Percentiles rank a stretch among this genome's conserved stretches.
phyloP scores from a whole-genome alignment of 2,888 invertebrate species.

The Automeris io region DNA sequence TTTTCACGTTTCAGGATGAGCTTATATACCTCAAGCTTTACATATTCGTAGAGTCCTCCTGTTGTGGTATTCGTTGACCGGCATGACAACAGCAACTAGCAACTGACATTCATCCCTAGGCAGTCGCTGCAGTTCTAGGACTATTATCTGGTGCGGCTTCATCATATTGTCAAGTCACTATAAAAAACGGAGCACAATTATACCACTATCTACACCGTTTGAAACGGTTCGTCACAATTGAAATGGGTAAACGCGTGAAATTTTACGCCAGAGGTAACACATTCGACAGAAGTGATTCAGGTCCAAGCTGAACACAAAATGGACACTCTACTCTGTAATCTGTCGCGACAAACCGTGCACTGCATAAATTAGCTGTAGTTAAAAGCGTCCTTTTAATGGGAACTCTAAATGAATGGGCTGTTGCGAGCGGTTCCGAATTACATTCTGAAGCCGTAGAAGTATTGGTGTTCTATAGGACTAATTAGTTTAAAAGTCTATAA shows the following conservation, averaged over 20 bases:
- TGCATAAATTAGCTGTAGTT: slow-evolving; percentile 72
- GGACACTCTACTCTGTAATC: slow-evolving; percentile 66
- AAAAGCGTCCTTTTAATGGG: slow-evolving; percentile 71
- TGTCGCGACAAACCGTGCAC: slow-evolving; percentile 62
- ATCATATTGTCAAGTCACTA: too few relatives aligned
- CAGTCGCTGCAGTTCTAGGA: too few relatives aligned
- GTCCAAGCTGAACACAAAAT: slow-evolving; percentile 38
- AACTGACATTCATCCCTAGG: too few relatives aligned
- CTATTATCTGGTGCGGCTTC: too few relatives aligned
- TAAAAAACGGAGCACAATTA: slow-evolving; percentile 1
- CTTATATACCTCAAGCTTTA: too few relatives aligned
- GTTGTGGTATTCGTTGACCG: too few relatives aligned
- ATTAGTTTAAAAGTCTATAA: too few relatives aligned
- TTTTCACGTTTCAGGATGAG: too few relatives aligned
- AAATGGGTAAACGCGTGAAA: slow-evolving; percentile 44
- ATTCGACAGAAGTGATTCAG: slow-evolving; percentile 52
- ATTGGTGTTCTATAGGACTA: slow-evolving; percentile 1
- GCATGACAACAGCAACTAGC: too few relatives aligned
- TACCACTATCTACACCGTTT: slow-evolving; percentile 5
- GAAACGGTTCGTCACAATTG: slow-evolving; percentile 18
- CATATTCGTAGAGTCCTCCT: too few relatives aligned
- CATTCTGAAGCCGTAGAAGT: slow-evolving; percentile 23
- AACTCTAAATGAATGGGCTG: slow-evolving; percentile 65
- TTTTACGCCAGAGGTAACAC: slow-evolving; percentile 44
- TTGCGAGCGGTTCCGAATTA: slow-evolving; percentile 35